A percentile compares a stretch with the other conserved stretches of the same genome.
Evolutionary conservation across 1,140 invertebrate genomes (phyloP).

Genomic region (Micrasema minimum): DNA sequence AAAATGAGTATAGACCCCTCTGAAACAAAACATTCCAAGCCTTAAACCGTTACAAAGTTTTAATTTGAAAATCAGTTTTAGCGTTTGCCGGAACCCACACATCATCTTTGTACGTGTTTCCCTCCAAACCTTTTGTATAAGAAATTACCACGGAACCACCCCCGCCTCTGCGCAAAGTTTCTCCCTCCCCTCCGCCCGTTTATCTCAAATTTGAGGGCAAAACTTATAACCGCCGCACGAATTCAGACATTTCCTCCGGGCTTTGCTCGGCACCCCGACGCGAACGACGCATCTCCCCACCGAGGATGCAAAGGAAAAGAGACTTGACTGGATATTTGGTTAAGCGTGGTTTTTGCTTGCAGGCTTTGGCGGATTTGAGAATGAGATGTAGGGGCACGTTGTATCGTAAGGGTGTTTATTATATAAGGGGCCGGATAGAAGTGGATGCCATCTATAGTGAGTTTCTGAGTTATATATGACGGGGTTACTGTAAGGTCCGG

Average conservation of each 20-base stretch:
- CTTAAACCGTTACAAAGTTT: conserved; percentile 35
- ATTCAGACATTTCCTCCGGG: conserved; percentile 50
- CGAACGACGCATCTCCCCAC: not conserved
- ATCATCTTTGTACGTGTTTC: conserved; percentile 51
- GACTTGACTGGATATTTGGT: not conserved
- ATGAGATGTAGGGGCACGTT: conserved; percentile 28
- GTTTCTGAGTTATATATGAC: conserved; percentile 52
- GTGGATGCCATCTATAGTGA: conserved; percentile 42
- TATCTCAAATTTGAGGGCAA: conserved; percentile 32
- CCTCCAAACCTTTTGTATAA: conserved; percentile 50
- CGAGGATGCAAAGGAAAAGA: not conserved
- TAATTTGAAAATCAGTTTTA: conserved; percentile 50
- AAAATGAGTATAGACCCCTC: too few species aligned
- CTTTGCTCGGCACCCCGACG: conserved; percentile 11
- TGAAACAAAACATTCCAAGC: too few species aligned
- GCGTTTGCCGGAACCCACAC: conserved; percentile 45
- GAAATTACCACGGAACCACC: conserved; percentile 51
- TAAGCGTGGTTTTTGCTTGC: too few species aligned
- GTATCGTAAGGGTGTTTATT: conserved; percentile 52
- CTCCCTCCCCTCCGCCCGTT: conserved; percentile 14
- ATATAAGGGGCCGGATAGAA: conserved; percentile 51
- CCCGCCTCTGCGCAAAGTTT: conserved; percentile 38
- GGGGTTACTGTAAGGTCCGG: conserved; percentile 21
- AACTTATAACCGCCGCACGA: conserved; percentile 41
- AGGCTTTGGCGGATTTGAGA: conserved; percentile 4